Conservation (phyloP, 2,888 invertebrate species). For the Xestia sexstrigata region DNA sequence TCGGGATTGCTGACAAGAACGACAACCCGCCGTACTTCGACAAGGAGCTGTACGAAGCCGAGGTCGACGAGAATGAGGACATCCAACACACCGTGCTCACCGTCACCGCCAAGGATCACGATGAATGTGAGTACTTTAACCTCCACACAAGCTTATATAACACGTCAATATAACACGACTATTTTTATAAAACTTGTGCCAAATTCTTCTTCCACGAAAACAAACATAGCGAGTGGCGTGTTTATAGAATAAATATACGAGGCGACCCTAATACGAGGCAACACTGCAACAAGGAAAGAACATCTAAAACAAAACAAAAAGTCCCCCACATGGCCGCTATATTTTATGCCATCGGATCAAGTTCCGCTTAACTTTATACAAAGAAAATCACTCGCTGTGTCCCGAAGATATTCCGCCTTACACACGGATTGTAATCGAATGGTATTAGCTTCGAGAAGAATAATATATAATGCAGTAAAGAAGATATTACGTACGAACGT, state of each 20-base stretch:
- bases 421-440: constrained; percentile 67
- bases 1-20: constrained; percentile 99
- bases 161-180: constrained; percentile 34
- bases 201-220: constrained; percentile 22
- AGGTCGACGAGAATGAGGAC: constrained; percentile 99
- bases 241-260: constrained; percentile 56
- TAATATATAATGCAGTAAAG: constrained; percentile 63
- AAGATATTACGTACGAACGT: constrained; percentile 61
- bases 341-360: constrained; percentile 68
- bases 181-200: constrained; percentile 40
- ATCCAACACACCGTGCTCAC: constrained; percentile 99
- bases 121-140: constrained; percentile 96
- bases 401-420: constrained; percentile 62
- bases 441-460: constrained; percentile 66
- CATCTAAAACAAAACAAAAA: constrained; percentile 69
- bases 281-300: constrained; percentile 58
- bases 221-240: constrained; percentile 44
- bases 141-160: constrained; percentile 30
- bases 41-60: constrained; percentile 98
- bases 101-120: constrained; percentile 99
- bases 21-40: constrained; percentile 99
- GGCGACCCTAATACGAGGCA: constrained; percentile 51
- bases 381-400: constrained; percentile 66
- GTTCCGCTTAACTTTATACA: constrained; percentile 68
- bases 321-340: constrained; percentile 65